A percentile compares a stretch with the other conserved stretches of the same genome.
These are phyloP conservation scores for Calycopis cecrops DNA, from an alignment of 1,140 invertebrate genomes.

Conservation along the genomic window DNA sequence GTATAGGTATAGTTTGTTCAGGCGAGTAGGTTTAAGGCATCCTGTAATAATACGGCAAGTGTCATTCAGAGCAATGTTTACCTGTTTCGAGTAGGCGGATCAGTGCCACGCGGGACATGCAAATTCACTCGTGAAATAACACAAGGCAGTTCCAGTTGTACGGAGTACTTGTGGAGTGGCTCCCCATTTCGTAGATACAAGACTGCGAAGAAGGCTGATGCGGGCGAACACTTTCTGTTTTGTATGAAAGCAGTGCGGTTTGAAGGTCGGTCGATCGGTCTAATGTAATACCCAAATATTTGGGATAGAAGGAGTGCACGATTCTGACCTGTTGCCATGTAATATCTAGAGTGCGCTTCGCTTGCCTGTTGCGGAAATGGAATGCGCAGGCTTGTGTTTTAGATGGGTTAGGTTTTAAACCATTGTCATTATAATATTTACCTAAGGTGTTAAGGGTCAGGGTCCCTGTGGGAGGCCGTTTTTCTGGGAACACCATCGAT, in stretches of 20 bases:
- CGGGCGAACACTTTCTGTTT: not conserved
- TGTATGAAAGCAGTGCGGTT: not conserved
- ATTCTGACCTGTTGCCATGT: not conserved
- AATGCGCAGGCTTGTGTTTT: constrained; percentile 14
- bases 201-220: too few relatives aligned
- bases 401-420: constrained; percentile 8
- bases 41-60: too few relatives aligned
- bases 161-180: too few relatives aligned
- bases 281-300: not conserved
- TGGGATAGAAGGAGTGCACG: not conserved
- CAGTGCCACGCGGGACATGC: too few relatives aligned
- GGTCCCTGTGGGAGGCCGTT: not conserved
- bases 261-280: not conserved
- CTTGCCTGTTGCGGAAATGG: constrained; percentile 11
- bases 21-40: too few relatives aligned
- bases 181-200: too few relatives aligned
- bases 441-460: not conserved
- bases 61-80: too few relatives aligned
- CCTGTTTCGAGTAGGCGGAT: too few relatives aligned
- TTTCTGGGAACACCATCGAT: too few relatives aligned
- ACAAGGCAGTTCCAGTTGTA: too few relatives aligned
- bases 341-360: constrained; percentile 6
- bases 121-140: too few relatives aligned
- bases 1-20: too few relatives aligned
- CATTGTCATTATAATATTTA: not conserved